phyloP scores from a whole-genome alignment of 2,113 vertebrate species.

The Tragelaphus strepsiceros region DNA sequence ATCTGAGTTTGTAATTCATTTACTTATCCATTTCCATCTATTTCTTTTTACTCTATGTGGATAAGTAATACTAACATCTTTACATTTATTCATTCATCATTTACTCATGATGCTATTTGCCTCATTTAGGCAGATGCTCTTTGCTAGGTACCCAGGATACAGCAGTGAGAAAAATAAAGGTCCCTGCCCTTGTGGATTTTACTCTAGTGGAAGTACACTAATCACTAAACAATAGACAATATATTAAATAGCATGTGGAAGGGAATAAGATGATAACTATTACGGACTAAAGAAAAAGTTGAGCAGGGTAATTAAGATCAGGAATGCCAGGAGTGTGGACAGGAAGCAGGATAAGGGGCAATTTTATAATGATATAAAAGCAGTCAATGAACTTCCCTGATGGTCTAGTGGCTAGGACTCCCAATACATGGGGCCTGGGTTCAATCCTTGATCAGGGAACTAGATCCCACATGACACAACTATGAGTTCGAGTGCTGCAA shows the following conservation, averaged over 20 bases:
- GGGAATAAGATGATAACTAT: not conserved
- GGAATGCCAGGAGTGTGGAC: not conserved
- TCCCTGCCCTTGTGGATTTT: not conserved
- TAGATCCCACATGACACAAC: not conserved
- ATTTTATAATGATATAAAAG: not conserved
- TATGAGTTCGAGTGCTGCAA: not conserved
- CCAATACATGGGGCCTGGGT: not conserved
- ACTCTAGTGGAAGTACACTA: not conserved
- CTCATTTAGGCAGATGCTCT: not conserved
- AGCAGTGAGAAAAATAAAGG: not conserved
- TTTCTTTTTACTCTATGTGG: not conserved
- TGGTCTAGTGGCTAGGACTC: not conserved
- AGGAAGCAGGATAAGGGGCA: not conserved
- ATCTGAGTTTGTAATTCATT: not conserved
- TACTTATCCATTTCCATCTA: not conserved
- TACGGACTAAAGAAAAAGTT: not conserved
- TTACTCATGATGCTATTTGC: not conserved
- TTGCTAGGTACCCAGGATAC: not conserved
- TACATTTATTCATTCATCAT: not conserved
- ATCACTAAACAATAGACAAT: not conserved
- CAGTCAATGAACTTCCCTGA: not conserved
- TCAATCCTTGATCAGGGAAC: not conserved
- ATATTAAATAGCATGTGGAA: not conserved
- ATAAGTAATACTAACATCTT: not conserved
- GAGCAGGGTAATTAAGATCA: not conserved